phyloP scores from a whole-genome alignment of 2,888 invertebrate species.

The Miltochrista miniata region DNA sequence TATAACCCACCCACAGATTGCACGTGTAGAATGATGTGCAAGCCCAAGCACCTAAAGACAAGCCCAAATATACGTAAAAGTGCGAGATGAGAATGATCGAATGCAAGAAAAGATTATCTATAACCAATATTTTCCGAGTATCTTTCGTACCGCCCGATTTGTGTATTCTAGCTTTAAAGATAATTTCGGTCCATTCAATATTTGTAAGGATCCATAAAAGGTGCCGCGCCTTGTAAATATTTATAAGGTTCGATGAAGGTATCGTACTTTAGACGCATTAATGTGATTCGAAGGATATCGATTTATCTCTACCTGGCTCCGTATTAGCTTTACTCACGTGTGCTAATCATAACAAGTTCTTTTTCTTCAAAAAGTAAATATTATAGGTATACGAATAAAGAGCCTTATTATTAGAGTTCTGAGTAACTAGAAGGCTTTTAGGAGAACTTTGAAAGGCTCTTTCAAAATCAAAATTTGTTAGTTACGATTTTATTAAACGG shows the following conservation, averaged over 20 bases:
- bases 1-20: no score
- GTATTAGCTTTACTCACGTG: neutral
- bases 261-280: constrained; percentile 7
- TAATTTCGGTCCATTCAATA: constrained; percentile 6
- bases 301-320: neutral
- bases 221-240: constrained; percentile 9
- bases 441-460: no score
- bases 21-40: no score
- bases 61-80: no score
- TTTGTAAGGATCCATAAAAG: constrained; percentile 9
- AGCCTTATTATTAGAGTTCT: neutral
- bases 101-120: neutral
- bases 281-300: neutral
- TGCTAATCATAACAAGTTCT: neutral
- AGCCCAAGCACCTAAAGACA: no score
- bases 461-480: no score
- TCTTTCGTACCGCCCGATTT: neutral
- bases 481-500: no score
- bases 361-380: no score
- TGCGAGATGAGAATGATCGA: neutral
- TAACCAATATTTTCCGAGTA: neutral
- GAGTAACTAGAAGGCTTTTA: no score
- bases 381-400: neutral
- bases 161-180: constrained; percentile 2
- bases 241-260: constrained; percentile 9